Conservation (phyloP, 1,140 invertebrate species). For the Carposina sasakii region DNA sequence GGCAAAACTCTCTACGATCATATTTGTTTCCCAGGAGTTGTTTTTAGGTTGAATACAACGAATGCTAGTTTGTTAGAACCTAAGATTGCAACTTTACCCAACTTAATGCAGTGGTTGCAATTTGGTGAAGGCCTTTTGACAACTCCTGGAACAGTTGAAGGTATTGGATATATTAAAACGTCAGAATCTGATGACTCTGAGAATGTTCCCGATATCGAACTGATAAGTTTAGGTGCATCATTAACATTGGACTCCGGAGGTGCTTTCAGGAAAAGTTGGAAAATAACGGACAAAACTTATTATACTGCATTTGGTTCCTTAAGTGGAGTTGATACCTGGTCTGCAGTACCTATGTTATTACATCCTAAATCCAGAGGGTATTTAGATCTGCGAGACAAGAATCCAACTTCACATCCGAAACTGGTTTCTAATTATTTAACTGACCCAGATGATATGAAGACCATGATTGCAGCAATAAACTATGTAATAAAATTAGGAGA, state of each 20-base stretch:
- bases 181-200: slow-evolving; percentile 61
- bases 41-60: slow-evolving; percentile 73
- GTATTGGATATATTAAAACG: slow-evolving; percentile 73
- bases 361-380: slow-evolving; percentile 83
- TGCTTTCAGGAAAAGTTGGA: slow-evolving; percentile 49
- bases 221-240: slow-evolving; percentile 68
- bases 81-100: slow-evolving; percentile 67
- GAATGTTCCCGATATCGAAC: slow-evolving; percentile 73
- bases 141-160: slow-evolving; percentile 70
- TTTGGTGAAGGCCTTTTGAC: slow-evolving; percentile 70
- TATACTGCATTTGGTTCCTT: slow-evolving; percentile 38
- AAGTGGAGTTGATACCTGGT: slow-evolving; percentile 75
- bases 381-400: slow-evolving; percentile 77
- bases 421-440: slow-evolving; percentile 84
- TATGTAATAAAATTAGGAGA: slow-evolving; percentile 74
- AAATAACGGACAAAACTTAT: slow-evolving; percentile 50
- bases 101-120: slow-evolving; percentile 71
- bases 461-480: slow-evolving; percentile 80
- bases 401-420: slow-evolving; percentile 83
- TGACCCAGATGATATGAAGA: slow-evolving; percentile 77
- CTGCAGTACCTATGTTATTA: slow-evolving; percentile 80
- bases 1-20: slow-evolving; percentile 85
- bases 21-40: slow-evolving; percentile 78
- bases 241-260: slow-evolving; percentile 55
- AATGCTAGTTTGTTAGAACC: slow-evolving; percentile 66